A percentile compares a stretch with the other conserved stretches of the same genome.
Evolutionary conservation across 1,140 invertebrate genomes (phyloP).

Genomic region (Leptestheria dahalacensis): DNA sequence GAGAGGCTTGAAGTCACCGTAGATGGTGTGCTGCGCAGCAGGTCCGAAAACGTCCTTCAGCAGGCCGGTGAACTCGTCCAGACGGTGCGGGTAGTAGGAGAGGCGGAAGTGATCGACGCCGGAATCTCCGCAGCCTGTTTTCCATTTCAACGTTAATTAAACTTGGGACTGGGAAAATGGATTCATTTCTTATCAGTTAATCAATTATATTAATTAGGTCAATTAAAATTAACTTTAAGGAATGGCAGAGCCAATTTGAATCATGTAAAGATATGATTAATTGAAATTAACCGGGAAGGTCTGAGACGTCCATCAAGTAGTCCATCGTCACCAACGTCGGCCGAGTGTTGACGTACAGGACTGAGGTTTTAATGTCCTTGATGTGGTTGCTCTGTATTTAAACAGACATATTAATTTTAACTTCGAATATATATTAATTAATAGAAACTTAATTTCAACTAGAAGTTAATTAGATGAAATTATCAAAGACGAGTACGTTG

Average conservation of each 20-base stretch:
- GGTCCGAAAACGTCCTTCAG: conserved; percentile 52
- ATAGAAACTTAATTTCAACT: no score
- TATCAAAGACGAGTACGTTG: conserved; percentile 40
- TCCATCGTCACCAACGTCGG: conserved; percentile 59
- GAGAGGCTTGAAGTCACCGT: conserved; percentile 61
- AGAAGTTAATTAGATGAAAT: no score
- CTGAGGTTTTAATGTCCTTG: conserved; percentile 64
- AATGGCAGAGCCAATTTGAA: no score
- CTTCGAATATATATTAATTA: no score
- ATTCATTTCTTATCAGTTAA: background rate
- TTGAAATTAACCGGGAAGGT: no score
- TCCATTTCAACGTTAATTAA: background rate
- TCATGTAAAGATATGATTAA: no score
- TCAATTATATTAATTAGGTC: background rate
- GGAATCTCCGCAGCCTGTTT: background rate
- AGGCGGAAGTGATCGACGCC: conserved; percentile 50
- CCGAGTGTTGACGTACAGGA: conserved; percentile 54
- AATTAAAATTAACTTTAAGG: background rate
- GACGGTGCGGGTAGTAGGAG: conserved; percentile 67
- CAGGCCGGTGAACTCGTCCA: conserved; percentile 51
- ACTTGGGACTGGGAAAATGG: background rate
- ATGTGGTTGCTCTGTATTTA: conserved; percentile 53
- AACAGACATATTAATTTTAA: conserved; percentile 5
- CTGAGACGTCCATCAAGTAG: conserved; percentile 47
- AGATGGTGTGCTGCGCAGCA: conserved; percentile 47